Evolutionary conservation across 1,140 invertebrate species (phyloP).

Genomic region (Drosophila busckii): DNA sequence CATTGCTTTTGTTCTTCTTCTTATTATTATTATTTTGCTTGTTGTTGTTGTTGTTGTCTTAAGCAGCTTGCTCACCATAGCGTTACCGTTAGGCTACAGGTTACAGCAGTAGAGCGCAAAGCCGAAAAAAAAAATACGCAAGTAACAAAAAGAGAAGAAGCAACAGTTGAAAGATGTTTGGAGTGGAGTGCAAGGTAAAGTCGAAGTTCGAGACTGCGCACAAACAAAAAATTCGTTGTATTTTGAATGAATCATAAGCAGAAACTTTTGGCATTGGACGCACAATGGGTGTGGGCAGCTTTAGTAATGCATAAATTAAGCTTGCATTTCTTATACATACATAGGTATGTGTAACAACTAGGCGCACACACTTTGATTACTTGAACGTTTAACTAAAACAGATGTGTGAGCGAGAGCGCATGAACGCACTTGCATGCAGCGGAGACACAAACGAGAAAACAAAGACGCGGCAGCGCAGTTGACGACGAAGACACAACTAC

Average conservation of each 20-base stretch:
- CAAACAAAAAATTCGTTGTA: slow-evolving; percentile 31
- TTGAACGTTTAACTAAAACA: no score
- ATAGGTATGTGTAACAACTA: no score
- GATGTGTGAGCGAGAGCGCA: no score
- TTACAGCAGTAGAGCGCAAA: slow-evolving; percentile 44
- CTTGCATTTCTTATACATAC: no score
- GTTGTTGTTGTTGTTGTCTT: slow-evolving; percentile 31
- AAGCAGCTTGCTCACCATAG: slow-evolving; percentile 45
- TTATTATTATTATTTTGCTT: slow-evolving; percentile 11
- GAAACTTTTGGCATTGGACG: no score
- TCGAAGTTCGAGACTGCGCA: no score
- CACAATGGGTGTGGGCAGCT: no score
- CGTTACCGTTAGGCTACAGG: slow-evolving; percentile 59
- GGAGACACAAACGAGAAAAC: slow-evolving; percentile 10
- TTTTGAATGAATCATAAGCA: slow-evolving; percentile 36
- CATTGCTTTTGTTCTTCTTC: slow-evolving; percentile 16
- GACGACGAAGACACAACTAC: slow-evolving; percentile 11
- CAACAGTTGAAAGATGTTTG: slow-evolving; percentile 23
- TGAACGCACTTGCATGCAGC: slow-evolving; percentile 15
- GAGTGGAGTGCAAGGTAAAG: no score
- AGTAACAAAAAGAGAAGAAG: slow-evolving; percentile 11
- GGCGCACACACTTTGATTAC: no score
- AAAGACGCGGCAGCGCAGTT: slow-evolving; percentile 10
- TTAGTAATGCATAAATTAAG: no score
- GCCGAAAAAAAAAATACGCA: background rate